phyloP scores from a whole-genome alignment of 2,888 invertebrate genomes.

The Anagyrus pseudococci region DNA sequence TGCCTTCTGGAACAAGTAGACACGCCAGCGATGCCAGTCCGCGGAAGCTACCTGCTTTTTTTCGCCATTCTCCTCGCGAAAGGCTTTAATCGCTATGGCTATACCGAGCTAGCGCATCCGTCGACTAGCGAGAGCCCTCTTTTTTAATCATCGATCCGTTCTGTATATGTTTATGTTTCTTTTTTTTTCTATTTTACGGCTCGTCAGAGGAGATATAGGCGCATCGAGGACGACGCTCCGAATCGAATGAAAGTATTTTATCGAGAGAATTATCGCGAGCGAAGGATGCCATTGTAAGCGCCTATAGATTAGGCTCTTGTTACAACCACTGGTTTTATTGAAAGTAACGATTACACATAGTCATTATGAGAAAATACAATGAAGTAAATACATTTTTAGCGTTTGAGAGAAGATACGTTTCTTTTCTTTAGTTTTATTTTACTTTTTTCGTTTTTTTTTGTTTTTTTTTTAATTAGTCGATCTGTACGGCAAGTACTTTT shows the following conservation, averaged over 20 bases:
- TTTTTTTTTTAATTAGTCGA: slow-evolving; percentile 14
- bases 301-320: slow-evolving; percentile 20
- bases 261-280: no score
- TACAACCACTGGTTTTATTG: slow-evolving; percentile 13
- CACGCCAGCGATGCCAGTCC: neutral
- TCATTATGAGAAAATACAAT: slow-evolving; percentile 9
- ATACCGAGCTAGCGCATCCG: no score
- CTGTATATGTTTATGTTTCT: no score
- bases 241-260: no score
- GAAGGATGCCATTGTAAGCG: no score
- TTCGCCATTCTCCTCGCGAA: slow-evolving; percentile 5
- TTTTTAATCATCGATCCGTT: no score
- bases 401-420: slow-evolving; percentile 22
- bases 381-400: slow-evolving; percentile 21
- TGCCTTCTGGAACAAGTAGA: slow-evolving; percentile 62
- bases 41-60: neutral
- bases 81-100: no score
- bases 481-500: slow-evolving; percentile 19
- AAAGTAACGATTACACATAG: neutral
- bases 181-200: no score
- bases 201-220: no score
- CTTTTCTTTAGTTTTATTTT: slow-evolving; percentile 14
- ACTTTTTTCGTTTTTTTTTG: slow-evolving; percentile 19
- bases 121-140: no score
- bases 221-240: no score